phyloP scores from a whole-genome alignment of 2,888 invertebrate genomes.

The Temnothorax unifasciatus region DNA sequence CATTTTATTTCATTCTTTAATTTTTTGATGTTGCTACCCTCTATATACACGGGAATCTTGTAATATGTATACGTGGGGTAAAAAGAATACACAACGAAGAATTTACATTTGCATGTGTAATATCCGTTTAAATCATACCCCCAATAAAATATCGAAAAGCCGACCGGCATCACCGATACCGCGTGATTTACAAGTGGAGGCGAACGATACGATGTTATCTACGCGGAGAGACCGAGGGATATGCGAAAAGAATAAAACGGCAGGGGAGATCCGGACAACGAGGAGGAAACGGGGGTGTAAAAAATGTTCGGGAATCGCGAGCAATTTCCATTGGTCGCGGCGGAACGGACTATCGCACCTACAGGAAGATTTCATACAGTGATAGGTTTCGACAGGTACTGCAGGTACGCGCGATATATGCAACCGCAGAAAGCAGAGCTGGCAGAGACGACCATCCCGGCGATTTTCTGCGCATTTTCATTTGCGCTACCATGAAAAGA shows the following conservation, averaged over 20 bases:
- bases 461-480: constrained; percentile 69
- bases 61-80: background rate
- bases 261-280: constrained; percentile 12
- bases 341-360: constrained; percentile 64
- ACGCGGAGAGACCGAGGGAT: constrained; percentile 23
- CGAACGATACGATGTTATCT: constrained; percentile 47
- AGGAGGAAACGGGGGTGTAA: constrained; percentile 54
- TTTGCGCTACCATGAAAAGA: constrained; percentile 55
- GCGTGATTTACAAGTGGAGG: constrained; percentile 41
- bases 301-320: constrained; percentile 78
- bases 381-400: constrained; percentile 73
- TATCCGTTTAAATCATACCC: constrained; percentile 10
- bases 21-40: background rate
- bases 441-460: constrained; percentile 29
- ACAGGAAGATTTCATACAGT: constrained; percentile 69
- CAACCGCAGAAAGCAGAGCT: constrained; percentile 15
- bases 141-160: constrained; percentile 49
- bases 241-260: constrained; percentile 38
- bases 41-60: background rate
- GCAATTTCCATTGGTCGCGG: constrained; percentile 82
- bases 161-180: constrained; percentile 32
- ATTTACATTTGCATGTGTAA: constrained; percentile 23
- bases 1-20: background rate
- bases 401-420: constrained; percentile 63
- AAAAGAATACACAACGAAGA: background rate